Conservation (phyloP, 2,797 vertebrate species). For the Halcyon badia region DNA sequence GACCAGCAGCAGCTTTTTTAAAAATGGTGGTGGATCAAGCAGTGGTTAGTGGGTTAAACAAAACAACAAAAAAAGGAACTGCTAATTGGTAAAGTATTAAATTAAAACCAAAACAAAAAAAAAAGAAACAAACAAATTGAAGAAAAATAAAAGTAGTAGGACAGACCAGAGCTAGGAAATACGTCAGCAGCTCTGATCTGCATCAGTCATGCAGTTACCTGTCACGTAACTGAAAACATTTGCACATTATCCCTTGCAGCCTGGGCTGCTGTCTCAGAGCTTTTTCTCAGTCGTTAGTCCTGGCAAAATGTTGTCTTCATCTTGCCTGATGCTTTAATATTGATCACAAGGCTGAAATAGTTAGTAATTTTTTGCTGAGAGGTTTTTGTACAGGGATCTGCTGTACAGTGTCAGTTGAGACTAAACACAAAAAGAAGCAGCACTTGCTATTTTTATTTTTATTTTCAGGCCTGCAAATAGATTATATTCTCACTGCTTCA, state of each 20-base stretch:
- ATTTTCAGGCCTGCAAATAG: background rate
- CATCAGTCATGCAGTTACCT: background rate
- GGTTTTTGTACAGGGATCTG: accelerated
- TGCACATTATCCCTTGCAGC: background rate
- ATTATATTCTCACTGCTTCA: background rate
- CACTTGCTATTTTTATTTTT: background rate
- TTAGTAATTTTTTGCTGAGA: accelerated
- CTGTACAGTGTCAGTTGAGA: background rate
- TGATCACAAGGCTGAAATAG: background rate
- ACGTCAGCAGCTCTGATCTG: background rate
- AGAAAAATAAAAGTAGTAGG: too few species aligned
- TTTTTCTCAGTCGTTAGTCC: background rate
- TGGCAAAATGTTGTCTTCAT: background rate
- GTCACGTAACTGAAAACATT: background rate
- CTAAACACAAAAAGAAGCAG: background rate
- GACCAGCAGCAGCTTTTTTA: background rate
- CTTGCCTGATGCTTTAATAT: background rate
- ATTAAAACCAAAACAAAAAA: background rate
- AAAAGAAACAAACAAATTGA: background rate
- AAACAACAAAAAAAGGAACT: background rate
- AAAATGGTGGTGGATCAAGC: background rate
- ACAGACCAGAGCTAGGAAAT: background rate
- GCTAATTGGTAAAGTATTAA: background rate
- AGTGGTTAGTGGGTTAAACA: background rate
- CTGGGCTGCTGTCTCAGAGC: background rate